phyloP scores from a whole-genome alignment of 2,113 vertebrate genomes.

The Pluvialis apricaria region DNA sequence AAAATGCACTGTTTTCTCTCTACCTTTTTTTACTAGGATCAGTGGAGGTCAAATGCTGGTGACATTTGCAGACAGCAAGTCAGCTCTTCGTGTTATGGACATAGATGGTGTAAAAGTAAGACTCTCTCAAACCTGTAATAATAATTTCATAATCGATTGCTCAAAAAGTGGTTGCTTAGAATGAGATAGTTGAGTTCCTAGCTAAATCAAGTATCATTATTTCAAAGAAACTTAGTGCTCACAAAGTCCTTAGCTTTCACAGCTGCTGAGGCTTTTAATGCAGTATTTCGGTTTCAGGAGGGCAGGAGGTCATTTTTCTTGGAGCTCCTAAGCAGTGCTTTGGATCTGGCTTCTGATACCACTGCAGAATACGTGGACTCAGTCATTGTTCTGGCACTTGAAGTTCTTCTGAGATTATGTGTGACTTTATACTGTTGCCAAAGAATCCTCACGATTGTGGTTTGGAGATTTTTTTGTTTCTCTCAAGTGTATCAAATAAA shows the following conservation, averaged over 20 bases:
- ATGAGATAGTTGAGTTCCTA: background rate
- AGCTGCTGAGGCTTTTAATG: background rate
- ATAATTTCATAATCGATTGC: background rate
- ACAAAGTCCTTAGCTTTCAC: background rate
- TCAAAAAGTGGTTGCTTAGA: background rate
- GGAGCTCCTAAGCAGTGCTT: background rate
- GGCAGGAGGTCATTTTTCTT: background rate
- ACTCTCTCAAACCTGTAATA: background rate
- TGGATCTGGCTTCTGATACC: background rate
- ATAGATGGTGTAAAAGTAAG: constrained; percentile 78
- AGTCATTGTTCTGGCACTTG: background rate
- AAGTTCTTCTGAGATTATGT: background rate
- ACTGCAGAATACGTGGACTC: background rate
- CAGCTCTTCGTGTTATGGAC: constrained; percentile 76
- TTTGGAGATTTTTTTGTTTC: background rate
- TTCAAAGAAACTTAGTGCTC: background rate
- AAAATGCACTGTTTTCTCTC: background rate
- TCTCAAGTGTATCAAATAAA: background rate
- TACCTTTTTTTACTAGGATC: constrained; percentile 66
- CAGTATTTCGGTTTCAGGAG: background rate
- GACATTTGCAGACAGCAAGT: constrained; percentile 79
- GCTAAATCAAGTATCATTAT: background rate
- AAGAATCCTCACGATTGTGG: background rate
- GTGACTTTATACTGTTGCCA: background rate
- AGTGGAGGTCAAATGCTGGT: constrained; percentile 80